These are phyloP conservation scores for Ligdia adustata DNA, from an alignment of 2,888 invertebrate genomes.

Conservation along the genomic window DNA sequence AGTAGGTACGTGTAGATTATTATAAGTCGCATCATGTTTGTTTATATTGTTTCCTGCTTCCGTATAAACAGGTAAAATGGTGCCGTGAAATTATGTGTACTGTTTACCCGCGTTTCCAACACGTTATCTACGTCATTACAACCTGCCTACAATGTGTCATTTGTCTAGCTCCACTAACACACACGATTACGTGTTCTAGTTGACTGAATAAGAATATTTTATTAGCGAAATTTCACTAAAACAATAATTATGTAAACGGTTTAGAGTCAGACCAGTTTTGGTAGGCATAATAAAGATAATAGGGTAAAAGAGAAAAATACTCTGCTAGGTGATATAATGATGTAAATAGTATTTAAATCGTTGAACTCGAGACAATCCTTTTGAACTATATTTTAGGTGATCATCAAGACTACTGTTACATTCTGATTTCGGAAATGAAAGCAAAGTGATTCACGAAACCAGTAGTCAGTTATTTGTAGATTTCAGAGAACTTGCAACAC, in stretches of 20 bases:
- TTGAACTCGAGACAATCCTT: too few species aligned
- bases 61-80: too few species aligned
- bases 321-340: neutral
- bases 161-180: conserved; percentile 1
- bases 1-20: too few species aligned
- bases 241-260: conserved; percentile 9
- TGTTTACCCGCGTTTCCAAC: neutral
- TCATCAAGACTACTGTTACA: too few species aligned
- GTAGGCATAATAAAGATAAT: conserved; percentile 5
- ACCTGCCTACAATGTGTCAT: neutral
- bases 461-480: too few species aligned
- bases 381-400: too few species aligned
- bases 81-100: neutral
- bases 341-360: neutral
- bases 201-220: conserved; percentile 22
- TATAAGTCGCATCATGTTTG: too few species aligned
- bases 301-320: neutral
- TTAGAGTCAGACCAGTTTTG: conserved; percentile 4
- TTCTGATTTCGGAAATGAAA: too few species aligned
- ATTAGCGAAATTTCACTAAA: conserved; percentile 10
- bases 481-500: neutral
- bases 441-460: too few species aligned
- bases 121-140: neutral
- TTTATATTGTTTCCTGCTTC: too few species aligned
- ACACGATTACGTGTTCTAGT: neutral